A percentile compares a stretch with the other conserved stretches of the same genome.
These are phyloP conservation scores for Phanerotoma sp. DNA, from an alignment of 2,888 invertebrate species.

Conservation along the genomic window DNA sequence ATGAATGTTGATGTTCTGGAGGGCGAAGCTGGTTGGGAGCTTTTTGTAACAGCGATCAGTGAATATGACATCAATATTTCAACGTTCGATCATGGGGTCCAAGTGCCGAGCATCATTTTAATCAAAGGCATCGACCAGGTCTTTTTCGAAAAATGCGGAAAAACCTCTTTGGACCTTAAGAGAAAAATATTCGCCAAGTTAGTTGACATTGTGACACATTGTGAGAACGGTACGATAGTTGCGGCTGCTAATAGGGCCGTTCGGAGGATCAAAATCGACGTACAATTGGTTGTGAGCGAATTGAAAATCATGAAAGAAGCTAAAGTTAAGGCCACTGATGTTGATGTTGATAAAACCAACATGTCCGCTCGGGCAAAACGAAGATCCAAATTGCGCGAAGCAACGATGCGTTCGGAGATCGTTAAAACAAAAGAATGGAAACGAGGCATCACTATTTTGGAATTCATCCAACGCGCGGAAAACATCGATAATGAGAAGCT, in stretches of 20 bases:
- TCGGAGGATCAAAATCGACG: constrained; percentile 68
- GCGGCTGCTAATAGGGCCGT: constrained; percentile 66
- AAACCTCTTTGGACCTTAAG: constrained; percentile 36
- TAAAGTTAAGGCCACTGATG: too few species aligned
- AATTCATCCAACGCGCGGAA: constrained; percentile 83
- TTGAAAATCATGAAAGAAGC: constrained; percentile 64
- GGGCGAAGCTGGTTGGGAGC: constrained; percentile 61
- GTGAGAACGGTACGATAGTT: constrained; percentile 43
- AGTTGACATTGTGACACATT: constrained; percentile 50
- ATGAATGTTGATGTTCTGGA: constrained; percentile 58
- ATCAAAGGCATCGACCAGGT: constrained; percentile 63
- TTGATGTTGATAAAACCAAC: constrained; percentile 7
- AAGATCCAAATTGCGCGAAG: constrained; percentile 53
- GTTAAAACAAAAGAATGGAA: constrained; percentile 73
- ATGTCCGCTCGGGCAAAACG: not conserved
- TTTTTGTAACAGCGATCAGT: constrained; percentile 62
- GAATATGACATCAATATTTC: constrained; percentile 59
- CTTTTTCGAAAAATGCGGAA: constrained; percentile 56
- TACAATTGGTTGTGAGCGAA: constrained; percentile 63
- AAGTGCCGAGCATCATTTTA: constrained; percentile 59
- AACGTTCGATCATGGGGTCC: constrained; percentile 54
- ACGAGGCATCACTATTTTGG: constrained; percentile 76
- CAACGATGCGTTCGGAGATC: constrained; percentile 63
- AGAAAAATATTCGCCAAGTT: constrained; percentile 44
- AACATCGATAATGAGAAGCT: constrained; percentile 69